Percentiles rank a stretch among this genome's conserved stretches.
phyloP scores from a whole-genome alignment of 2,797 vertebrate species.

The Octomys mimax region DNA sequence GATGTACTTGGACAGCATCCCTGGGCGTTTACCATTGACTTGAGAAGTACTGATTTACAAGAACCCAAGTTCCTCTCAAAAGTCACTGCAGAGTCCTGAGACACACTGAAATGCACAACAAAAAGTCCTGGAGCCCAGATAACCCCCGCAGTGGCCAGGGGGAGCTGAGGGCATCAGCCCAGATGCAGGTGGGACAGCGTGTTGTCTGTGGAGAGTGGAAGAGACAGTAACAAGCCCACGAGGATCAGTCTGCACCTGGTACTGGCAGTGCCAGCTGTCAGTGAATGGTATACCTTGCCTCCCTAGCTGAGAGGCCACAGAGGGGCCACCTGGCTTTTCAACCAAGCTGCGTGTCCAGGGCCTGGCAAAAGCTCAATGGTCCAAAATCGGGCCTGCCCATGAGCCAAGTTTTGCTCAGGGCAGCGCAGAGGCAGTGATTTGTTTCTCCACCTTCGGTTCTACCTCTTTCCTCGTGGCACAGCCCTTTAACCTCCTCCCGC shows the following conservation, averaged over 20 bases:
- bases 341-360: accelerated
- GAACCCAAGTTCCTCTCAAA: neutral
- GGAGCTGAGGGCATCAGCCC: neutral
- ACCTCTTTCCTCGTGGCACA: neutral
- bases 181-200: neutral
- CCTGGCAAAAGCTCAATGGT: accelerated
- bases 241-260: neutral
- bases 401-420: too few relatives aligned
- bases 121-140: neutral
- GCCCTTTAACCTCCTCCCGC: slow-evolving; percentile 2
- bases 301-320: neutral
- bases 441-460: neutral
- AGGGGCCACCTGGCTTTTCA: neutral
- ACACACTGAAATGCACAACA: neutral
- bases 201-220: neutral
- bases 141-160: neutral
- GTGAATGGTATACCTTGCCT: neutral
- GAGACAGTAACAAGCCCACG: neutral
- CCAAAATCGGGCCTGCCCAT: neutral
- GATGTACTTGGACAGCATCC: neutral
- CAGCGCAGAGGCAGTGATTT: accelerated
- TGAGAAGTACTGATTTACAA: neutral
- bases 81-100: accelerated
- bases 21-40: too few relatives aligned
- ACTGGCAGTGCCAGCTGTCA: neutral